These are phyloP conservation scores for Esperia sulphurella DNA, from an alignment of 2,888 invertebrate species.

Conservation along the genomic window DNA sequence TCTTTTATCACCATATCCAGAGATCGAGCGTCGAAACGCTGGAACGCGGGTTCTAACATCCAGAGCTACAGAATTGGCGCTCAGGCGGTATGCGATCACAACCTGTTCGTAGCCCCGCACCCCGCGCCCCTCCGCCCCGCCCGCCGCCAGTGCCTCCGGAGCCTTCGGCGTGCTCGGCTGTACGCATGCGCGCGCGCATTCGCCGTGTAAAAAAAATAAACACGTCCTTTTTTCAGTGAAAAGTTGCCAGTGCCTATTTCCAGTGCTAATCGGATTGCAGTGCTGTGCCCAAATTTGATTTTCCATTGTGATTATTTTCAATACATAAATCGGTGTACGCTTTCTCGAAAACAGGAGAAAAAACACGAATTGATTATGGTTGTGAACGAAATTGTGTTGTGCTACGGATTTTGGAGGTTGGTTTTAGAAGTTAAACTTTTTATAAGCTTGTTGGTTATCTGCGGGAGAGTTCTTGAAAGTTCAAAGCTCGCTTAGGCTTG, in stretches of 20 bases:
- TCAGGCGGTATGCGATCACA: slow-evolving; percentile 72
- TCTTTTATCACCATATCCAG: slow-evolving; percentile 54
- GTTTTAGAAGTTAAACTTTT: slow-evolving; percentile 18
- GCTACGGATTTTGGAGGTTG: slow-evolving; percentile 68
- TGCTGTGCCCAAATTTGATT: slow-evolving; percentile 43
- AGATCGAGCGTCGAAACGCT: slow-evolving; percentile 50
- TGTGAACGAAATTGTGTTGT: slow-evolving; percentile 50
- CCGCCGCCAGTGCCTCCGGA: slow-evolving; percentile 52
- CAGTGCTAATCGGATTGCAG: slow-evolving; percentile 63
- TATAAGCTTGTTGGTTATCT: slow-evolving; percentile 8
- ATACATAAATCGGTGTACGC: slow-evolving; percentile 19
- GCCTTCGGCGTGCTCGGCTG: slow-evolving; percentile 45
- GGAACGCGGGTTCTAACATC: slow-evolving; percentile 47
- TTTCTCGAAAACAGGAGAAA: slow-evolving; percentile 17
- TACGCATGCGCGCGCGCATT: slow-evolving; percentile 43
- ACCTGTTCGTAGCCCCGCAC: slow-evolving; percentile 46
- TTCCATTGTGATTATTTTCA: slow-evolving; percentile 14
- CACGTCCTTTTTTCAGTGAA: slow-evolving; percentile 28
- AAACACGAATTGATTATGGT: slow-evolving; percentile 56
- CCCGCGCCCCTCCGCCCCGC: slow-evolving; percentile 14
- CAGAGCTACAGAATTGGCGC: slow-evolving; percentile 67
- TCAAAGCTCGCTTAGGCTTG: slow-evolving; percentile 1
- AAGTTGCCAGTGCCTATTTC: slow-evolving; percentile 25
- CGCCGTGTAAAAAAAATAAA: slow-evolving; percentile 33
- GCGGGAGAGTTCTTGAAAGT: slow-evolving; percentile 2